Evolutionary conservation across 2,888 invertebrate genomes (phyloP), one percentile per base, ranked within the genome.

Genomic region (Erebia aethiops): DNA sequence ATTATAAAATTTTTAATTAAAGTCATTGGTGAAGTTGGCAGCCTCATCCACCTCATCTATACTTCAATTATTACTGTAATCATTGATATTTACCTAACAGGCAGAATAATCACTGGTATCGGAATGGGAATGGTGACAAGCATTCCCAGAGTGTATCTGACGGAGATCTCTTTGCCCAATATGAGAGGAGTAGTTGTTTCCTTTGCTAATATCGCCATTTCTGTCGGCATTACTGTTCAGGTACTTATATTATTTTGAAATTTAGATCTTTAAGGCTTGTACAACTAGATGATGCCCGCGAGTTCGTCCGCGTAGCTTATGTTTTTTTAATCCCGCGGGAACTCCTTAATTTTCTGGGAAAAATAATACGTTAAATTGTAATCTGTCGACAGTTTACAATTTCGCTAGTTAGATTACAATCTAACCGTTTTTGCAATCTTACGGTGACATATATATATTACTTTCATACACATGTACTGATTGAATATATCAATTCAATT

Each of bases 151-250:
- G 94, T 95, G 0, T 95, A 95, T 79, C 91, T 94, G 13, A 93
- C 94, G 1, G 95, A 95, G 83, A 95, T 95, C 2, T 94, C 96
- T 0, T 94, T 96, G 67, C 95, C 96, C 0, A 95, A 96, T 76
- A 89, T 96, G 72, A 91, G 96, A 18, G 96, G 96, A 0, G 94
- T 95, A 80, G 85, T 96, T 35, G 95, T 95, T 0, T 94, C 95
- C 0, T 84, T 96, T 41, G 94, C 95, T 0, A 95, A 95, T 73
- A 90, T 96, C 1, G 94, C 94, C 7, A 92, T 96, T 11, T 95
- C 96, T 49, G 83, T 95, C 13, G 96, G 96, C 10, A 94, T 96
- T 11, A 85, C 94, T 13, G 73, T 87, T 35, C 87, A 88, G 87
- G 92, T 89, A 71, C 14, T 68, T 43, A 61, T 43, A 43, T 46